Conservation (phyloP, 2,113 vertebrate genomes). For the Gadus chalcogrammus region DNA sequence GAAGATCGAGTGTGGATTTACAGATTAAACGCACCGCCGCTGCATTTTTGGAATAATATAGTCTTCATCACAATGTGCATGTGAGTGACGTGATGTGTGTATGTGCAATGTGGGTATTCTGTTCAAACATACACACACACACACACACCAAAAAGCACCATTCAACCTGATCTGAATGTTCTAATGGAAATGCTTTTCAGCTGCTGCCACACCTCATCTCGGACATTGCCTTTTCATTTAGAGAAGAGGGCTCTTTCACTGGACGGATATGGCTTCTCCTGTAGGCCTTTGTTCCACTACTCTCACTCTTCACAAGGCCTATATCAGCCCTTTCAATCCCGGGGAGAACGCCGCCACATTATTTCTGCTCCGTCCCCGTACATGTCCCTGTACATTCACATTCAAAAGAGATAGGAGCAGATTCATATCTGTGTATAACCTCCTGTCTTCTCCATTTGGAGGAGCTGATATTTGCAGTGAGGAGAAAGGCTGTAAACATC, state of each 20-base stretch:
- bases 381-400: conserved; percentile 36
- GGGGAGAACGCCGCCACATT: conserved; percentile 46
- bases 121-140: neutral
- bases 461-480: no score
- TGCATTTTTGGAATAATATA: conserved; percentile 10
- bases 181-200: conserved; percentile 65
- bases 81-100: neutral
- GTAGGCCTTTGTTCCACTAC: conserved; percentile 47
- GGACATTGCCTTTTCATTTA: conserved; percentile 60
- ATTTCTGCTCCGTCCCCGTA: conserved; percentile 52
- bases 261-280: conserved; percentile 47
- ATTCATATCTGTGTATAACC: no score
- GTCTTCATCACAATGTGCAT: neutral
- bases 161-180: conserved; percentile 44
- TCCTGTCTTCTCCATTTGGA: no score
- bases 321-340: conserved; percentile 55
- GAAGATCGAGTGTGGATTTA: conserved; percentile 47
- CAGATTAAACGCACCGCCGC: conserved; percentile 44
- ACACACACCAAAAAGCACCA: conserved; percentile 3
- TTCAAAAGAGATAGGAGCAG: conserved; percentile 38
- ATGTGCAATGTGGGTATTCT: conserved; percentile 3
- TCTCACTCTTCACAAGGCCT: conserved; percentile 49
- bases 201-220: conserved; percentile 52
- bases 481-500: no score
- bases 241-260: conserved; percentile 48